Evolutionary conservation across 2,113 vertebrate species (phyloP), one percentile per base, ranked within the genome.

Genomic region (Hippolais icterina): DNA sequence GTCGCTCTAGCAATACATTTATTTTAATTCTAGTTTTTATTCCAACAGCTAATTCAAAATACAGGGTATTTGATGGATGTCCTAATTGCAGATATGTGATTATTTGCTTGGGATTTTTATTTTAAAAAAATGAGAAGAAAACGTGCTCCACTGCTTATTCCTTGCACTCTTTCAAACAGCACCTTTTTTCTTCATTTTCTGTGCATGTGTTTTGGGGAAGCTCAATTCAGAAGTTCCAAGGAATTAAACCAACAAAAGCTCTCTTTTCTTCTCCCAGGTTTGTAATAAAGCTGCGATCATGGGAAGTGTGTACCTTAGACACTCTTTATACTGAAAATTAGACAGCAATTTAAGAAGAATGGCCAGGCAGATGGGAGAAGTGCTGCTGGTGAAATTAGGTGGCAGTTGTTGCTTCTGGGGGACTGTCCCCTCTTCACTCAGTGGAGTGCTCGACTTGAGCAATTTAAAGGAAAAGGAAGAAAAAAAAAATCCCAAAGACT

Each of bases 201-300:
- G 20, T 82, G 41, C 11, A 4, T 31, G 65, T 74, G n/a, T 63
- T 84, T 68, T 31, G 31, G 44, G 20, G 29, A 72, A 74, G 59
- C 12, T 74, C 71, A 74, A 94, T 77, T 85, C 49, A 77, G 78
- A 68, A 89, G 50, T 84, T 93, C 54, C 47, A 31, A 84, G 33
- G 63, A 70, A 82, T 95, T 88, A 94, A 86, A 93, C 35, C 27
- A 91, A 66, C 82, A 86, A 81, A 90, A 83, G 79, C 70, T 79
- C 70, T 85, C 49, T 8, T 76, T 79, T 78, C 80, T 61, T 68
- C 75, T 77, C 54, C 10, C 39, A 75, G 77, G 63, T 91, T 90
- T 60, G 23, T 27, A 57, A 60, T 49, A 71, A 88, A 70, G 75
- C 85, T 68, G 47, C 7, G 18, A 18, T 90, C 75, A 39, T 23